Percentiles rank a stretch among this genome's conserved stretches.
Conservation (phyloP, 2,888 invertebrate genomes). For the Clunio marinus region DNA sequence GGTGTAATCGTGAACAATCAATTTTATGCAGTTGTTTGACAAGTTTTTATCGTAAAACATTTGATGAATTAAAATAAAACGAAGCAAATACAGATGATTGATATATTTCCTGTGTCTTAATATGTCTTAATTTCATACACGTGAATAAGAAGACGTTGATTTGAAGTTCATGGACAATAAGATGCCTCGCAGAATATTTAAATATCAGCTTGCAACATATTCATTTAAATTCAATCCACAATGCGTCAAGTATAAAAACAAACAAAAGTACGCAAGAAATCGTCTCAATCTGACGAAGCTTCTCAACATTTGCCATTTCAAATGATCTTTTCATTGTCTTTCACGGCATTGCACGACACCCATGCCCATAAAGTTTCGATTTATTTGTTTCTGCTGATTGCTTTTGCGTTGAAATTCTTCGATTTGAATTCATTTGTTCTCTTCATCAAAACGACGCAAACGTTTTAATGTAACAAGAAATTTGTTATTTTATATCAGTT, state of each 20-base stretch:
- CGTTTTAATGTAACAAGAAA: conserved; percentile 2
- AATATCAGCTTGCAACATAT: neutral
- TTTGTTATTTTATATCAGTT: conserved; percentile 25
- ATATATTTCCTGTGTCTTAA: neutral
- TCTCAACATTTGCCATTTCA: neutral
- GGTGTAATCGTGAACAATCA: too few relatives aligned
- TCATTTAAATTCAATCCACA: neutral
- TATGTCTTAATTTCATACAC: neutral
- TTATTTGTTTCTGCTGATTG: neutral
- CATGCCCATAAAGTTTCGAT: neutral
- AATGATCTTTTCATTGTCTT: neutral
- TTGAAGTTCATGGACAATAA: neutral
- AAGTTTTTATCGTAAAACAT: neutral
- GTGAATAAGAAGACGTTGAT: neutral
- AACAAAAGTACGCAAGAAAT: neutral
- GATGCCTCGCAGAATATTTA: neutral
- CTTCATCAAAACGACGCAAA: neutral
- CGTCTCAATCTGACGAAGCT: too few relatives aligned
- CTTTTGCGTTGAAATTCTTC: neutral
- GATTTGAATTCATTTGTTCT: neutral
- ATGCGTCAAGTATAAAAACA: neutral
- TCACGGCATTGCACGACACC: too few relatives aligned
- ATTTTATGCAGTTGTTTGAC: too few relatives aligned
- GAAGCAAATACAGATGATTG: neutral
- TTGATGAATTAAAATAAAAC: too few relatives aligned